Evolutionary conservation across 2,113 vertebrate genomes (phyloP).

Genomic region (Embiotoca jacksoni): DNA sequence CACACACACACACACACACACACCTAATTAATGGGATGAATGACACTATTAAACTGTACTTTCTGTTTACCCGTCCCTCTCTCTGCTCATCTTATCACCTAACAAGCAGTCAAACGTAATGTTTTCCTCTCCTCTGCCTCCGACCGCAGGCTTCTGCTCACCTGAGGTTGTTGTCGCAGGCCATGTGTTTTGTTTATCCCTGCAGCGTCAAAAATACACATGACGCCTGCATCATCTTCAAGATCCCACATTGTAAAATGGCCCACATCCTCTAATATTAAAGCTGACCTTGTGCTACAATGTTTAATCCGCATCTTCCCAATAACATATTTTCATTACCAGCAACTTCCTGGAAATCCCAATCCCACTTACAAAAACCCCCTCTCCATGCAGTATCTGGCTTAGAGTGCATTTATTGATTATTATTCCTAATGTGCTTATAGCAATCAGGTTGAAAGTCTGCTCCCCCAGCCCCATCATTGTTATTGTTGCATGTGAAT

Average conservation of each 20-base stretch:
- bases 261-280: background rate
- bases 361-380: slow-evolving; percentile 8
- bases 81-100: background rate
- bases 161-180: no score
- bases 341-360: slow-evolving; percentile 20
- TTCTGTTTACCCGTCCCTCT: background rate
- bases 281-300: slow-evolving; percentile 1
- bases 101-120: no score
- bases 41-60: slow-evolving; percentile 1
- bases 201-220: no score
- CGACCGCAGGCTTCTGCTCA: no score
- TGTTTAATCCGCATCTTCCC: slow-evolving; percentile 23
- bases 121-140: no score
- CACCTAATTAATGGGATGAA: slow-evolving; percentile 9
- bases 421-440: slow-evolving; percentile 9
- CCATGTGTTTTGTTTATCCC: no score
- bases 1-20: background rate
- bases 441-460: slow-evolving; percentile 42
- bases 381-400: background rate
- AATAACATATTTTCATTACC: slow-evolving; percentile 48
- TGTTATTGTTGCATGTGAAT: slow-evolving; percentile 11
- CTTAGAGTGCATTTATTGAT: slow-evolving; percentile 38
- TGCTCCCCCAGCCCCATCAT: background rate
- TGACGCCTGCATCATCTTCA: background rate
- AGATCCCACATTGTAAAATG: background rate